These are phyloP conservation scores for Mola mola DNA, from an alignment of 2,113 vertebrate species.

Conservation along the genomic window DNA sequence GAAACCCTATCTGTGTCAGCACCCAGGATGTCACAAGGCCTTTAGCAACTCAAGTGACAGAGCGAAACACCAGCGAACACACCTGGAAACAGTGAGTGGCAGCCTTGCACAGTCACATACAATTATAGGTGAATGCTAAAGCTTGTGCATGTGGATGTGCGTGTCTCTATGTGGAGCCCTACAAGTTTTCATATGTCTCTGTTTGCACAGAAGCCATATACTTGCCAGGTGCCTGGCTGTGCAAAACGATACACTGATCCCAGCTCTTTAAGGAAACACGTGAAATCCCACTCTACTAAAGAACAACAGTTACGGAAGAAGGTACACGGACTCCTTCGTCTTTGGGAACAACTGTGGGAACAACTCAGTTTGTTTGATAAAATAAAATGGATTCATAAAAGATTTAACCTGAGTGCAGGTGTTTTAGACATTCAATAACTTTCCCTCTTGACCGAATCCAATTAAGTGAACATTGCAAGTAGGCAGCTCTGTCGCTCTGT, in stretches of 20 bases:
- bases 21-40: constrained; percentile 93
- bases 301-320: constrained; percentile 94
- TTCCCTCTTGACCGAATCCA: not conserved
- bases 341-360: no score
- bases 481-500: no score
- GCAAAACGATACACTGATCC: constrained; percentile 96
- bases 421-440: not conserved
- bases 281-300: constrained; percentile 94
- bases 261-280: constrained; percentile 95
- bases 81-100: constrained; percentile 85
- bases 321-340: constrained; percentile 76
- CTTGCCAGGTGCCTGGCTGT: constrained; percentile 95
- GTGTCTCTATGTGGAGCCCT: not conserved
- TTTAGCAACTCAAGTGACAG: constrained; percentile 99
- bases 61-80: constrained; percentile 97
- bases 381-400: constrained; percentile 3
- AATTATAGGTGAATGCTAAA: constrained; percentile 1
- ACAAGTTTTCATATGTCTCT: constrained; percentile 16
- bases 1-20: constrained; percentile 94
- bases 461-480: not conserved
- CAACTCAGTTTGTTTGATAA: not conserved
- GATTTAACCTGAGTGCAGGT: not conserved
- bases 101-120: not conserved
- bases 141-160: not conserved
- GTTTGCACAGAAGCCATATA: constrained; percentile 92